phyloP scores from a whole-genome alignment of 2,113 vertebrate genomes.

The Cyanistes caeruleus region DNA sequence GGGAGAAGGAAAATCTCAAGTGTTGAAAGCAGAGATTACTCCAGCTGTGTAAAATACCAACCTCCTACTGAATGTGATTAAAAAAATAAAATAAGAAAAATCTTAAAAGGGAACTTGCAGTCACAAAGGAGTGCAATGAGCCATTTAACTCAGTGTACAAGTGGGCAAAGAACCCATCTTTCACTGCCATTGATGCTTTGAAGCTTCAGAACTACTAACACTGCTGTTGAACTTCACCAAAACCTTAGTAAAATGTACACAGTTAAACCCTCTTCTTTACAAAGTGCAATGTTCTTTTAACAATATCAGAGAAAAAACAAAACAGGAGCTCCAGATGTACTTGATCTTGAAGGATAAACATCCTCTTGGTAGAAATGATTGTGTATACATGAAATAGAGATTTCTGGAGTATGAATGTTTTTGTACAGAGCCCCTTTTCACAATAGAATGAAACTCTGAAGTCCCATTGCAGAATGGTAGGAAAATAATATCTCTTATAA shows the following conservation, averaged over 20 bases:
- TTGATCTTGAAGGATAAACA: not conserved
- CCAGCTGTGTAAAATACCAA: not conserved
- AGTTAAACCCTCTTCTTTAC: not conserved
- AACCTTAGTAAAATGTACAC: not conserved
- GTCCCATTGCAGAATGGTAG: not conserved
- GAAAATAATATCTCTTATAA: not conserved
- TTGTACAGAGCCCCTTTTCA: not conserved
- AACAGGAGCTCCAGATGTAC: not conserved
- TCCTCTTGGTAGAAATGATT: not conserved
- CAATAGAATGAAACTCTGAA: not conserved
- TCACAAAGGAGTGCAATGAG: not conserved
- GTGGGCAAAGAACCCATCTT: not conserved
- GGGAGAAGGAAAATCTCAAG: not conserved
- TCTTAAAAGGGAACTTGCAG: not conserved
- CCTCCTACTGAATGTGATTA: not conserved
- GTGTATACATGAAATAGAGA: not conserved
- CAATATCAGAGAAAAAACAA: not conserved
- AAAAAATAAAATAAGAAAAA: not conserved
- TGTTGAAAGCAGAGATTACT: not conserved
- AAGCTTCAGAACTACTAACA: not conserved
- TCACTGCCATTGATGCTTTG: not conserved
- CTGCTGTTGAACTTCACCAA: not conserved
- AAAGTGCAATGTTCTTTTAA: not conserved
- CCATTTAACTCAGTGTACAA: not conserved
- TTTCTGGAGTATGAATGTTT: not conserved